Conservation (phyloP, 2,113 vertebrate genomes). For the Petrocephalus microphthalmus region DNA sequence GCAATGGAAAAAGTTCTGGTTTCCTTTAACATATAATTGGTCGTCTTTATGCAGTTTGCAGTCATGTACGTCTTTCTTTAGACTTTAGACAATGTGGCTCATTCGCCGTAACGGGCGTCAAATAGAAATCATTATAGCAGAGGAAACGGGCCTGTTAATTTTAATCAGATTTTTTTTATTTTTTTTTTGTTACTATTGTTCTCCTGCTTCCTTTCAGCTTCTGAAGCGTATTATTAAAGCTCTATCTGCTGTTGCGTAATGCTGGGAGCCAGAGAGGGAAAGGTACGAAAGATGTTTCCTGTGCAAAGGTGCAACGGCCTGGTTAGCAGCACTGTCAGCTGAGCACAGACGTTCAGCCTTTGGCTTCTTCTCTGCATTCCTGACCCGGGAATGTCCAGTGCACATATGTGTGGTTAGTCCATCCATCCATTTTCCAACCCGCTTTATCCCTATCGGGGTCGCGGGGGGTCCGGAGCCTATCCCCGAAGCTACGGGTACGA, state of each 20-base stretch:
- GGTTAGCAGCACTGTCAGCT: neutral
- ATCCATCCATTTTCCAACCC: no score
- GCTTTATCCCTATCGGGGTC: no score
- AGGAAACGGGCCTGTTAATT: constrained; percentile 42
- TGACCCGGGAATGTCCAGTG: neutral
- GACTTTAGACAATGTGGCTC: constrained; percentile 46
- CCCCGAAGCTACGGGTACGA: no score
- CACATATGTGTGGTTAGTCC: neutral
- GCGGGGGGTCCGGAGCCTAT: no score
- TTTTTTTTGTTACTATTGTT: constrained; percentile 36
- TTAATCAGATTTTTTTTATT: constrained; percentile 31
- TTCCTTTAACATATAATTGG: constrained; percentile 79
- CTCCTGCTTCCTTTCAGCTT: constrained; percentile 33
- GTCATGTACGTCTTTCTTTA: constrained; percentile 51
- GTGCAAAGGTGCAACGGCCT: neutral
- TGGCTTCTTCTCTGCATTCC: neutral
- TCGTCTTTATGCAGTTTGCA: constrained; percentile 73
- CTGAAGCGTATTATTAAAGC: constrained; percentile 7
- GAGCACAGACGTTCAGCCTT: neutral
- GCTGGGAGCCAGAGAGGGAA: neutral
- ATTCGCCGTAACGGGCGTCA: constrained; percentile 48
- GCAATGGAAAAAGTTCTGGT: constrained; percentile 69
- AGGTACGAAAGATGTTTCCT: neutral
- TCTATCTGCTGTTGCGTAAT: neutral
- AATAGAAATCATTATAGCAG: constrained; percentile 53